Conservation (phyloP, 2,797 vertebrate species). For the Hemibagrus guttatus region DNA sequence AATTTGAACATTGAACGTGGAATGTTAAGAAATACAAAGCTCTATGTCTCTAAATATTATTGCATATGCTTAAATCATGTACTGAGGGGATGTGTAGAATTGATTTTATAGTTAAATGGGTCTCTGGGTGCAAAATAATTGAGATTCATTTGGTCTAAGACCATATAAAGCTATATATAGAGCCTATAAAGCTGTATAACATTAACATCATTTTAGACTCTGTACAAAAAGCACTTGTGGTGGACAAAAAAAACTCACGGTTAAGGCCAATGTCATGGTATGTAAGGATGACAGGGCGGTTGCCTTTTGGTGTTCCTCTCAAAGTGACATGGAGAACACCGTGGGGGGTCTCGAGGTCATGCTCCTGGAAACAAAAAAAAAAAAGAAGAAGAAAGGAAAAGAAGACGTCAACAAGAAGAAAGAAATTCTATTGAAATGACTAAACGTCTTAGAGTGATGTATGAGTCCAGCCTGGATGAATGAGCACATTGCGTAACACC, state of each 20-base stretch:
- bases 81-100: background rate
- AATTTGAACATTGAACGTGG: background rate
- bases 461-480: background rate
- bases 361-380: conserved; percentile 77
- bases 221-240: background rate
- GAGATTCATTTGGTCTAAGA: background rate
- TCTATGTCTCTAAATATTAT: background rate
- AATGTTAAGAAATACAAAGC: background rate
- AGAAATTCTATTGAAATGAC: background rate
- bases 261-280: conserved; percentile 96
- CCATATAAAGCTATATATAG: background rate
- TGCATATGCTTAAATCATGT: background rate
- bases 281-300: conserved; percentile 91
- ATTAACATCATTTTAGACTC: background rate
- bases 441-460: background rate
- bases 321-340: conserved; percentile 92
- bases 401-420: conserved; percentile 1
- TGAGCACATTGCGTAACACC: background rate
- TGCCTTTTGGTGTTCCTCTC: conserved; percentile 86
- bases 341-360: conserved; percentile 89
- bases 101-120: background rate
- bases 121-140: background rate
- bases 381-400: background rate
- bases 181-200: background rate
- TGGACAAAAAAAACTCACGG: conserved; percentile 79